Evolutionary conservation across 1,140 invertebrate genomes (phyloP).

Genomic region (Saccostrea glomerata): DNA sequence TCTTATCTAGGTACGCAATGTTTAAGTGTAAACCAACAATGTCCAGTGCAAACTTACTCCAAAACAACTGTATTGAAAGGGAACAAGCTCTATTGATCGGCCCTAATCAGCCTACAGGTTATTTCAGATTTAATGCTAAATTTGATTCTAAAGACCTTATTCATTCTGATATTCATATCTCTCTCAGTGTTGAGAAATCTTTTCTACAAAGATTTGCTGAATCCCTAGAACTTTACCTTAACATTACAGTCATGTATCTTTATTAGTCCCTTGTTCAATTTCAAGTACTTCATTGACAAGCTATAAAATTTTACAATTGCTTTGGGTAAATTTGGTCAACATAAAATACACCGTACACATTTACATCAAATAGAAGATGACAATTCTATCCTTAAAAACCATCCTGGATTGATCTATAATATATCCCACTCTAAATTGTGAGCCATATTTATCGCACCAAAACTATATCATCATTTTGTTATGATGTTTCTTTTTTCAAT

Average conservation of each 20-base stretch:
- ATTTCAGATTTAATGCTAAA: conserved; percentile 37
- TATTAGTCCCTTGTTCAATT: not conserved
- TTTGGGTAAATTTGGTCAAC: conserved; percentile 12
- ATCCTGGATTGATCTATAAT: not conserved
- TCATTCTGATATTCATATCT: not conserved
- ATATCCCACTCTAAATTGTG: not conserved
- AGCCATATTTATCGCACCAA: no score
- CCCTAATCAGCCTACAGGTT: not conserved
- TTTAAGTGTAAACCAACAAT: not conserved
- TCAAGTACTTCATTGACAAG: conserved; percentile 27
- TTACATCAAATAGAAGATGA: not conserved
- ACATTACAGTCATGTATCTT: conserved; percentile 10
- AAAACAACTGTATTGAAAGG: conserved; percentile 18
- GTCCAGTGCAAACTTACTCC: conserved; percentile 17
- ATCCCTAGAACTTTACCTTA: not conserved
- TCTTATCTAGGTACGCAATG: conserved; percentile 38
- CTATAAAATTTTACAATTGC: conserved; percentile 27
- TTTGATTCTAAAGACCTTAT: conserved; percentile 32
- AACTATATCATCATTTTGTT: no score
- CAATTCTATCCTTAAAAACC: not conserved
- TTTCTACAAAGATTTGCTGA: not conserved
- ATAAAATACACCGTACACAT: not conserved
- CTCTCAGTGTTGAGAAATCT: not conserved
- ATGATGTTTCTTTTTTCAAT: no score
- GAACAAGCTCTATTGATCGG: not conserved